Conservation (phyloP, 2,113 vertebrate species). For the Apodemus sylvaticus region DNA sequence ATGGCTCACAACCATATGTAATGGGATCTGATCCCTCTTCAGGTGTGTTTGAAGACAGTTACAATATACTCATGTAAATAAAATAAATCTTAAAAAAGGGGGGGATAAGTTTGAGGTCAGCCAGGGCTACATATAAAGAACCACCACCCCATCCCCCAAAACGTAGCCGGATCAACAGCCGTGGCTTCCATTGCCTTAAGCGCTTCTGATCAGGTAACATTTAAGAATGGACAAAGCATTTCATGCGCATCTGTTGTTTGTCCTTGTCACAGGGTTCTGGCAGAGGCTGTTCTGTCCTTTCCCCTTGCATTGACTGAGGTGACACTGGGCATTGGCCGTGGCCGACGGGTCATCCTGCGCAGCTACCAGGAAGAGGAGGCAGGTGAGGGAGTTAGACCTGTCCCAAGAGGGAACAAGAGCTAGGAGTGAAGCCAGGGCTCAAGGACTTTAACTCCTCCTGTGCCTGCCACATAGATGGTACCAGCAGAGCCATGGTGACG, state of each 20-base stretch:
- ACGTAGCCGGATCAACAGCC: neutral
- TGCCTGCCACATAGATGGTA: conserved; percentile 78
- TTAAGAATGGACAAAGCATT: neutral
- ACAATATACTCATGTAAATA: too few species aligned
- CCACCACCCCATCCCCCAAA: neutral
- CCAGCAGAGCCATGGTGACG: conserved; percentile 89
- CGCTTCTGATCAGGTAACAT: neutral
- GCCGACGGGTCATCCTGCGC: conserved; percentile 89
- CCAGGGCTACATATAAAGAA: neutral
- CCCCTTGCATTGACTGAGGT: conserved; percentile 92
- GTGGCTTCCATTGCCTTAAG: rapidly evolving
- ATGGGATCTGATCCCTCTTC: too few species aligned
- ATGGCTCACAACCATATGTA: too few species aligned
- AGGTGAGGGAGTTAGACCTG: conserved; percentile 81
- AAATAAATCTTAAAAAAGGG: too few species aligned
- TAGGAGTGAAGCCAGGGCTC: neutral
- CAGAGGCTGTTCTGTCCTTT: conserved; percentile 93
- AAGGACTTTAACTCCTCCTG: neutral
- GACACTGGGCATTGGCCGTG: conserved; percentile 85
- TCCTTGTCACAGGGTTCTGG: conserved; percentile 88
- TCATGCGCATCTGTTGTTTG: neutral
- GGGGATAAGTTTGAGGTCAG: neutral
- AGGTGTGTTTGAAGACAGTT: too few species aligned
- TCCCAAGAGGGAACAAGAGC: neutral
- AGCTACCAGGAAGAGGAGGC: conserved; percentile 92